phyloP scores from a whole-genome alignment of 2,113 vertebrate species.

The Ceratotherium simum region DNA sequence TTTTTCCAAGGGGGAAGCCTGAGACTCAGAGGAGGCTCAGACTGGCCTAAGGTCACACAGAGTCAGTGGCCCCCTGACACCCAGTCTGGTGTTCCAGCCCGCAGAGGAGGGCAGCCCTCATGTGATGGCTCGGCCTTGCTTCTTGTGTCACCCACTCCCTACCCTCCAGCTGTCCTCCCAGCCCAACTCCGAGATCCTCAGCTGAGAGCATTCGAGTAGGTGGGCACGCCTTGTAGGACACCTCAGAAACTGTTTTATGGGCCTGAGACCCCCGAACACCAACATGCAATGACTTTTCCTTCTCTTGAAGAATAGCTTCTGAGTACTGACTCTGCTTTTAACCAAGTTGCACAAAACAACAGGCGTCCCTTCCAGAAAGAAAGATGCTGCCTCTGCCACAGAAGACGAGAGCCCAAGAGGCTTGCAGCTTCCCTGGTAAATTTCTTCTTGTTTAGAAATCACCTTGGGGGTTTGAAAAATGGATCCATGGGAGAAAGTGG shows the following conservation, averaged over 20 bases:
- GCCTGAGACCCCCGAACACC: rapidly evolving
- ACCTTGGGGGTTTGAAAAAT: neutral
- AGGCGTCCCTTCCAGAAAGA: neutral
- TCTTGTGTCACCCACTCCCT: rapidly evolving
- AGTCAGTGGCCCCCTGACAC: rapidly evolving
- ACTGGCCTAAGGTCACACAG: neutral
- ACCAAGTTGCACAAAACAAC: neutral
- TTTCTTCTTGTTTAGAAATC: neutral
- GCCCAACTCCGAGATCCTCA: neutral
- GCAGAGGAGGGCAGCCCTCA: neutral
- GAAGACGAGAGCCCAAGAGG: neutral
- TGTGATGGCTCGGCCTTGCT: rapidly evolving
- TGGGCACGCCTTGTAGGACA: rapidly evolving
- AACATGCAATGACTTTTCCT: rapidly evolving
- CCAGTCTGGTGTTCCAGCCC: neutral
- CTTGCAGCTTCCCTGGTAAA: neutral
- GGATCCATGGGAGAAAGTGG: neutral
- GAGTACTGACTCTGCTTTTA: neutral
- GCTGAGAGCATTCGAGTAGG: neutral
- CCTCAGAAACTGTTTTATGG: neutral
- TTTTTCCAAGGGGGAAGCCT: neutral
- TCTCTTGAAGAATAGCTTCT: neutral
- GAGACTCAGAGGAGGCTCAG: neutral
- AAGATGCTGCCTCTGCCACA: neutral
- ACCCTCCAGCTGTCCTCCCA: rapidly evolving